phyloP scores from a whole-genome alignment of 2,113 vertebrate genomes.

The Anhinga rufa region DNA sequence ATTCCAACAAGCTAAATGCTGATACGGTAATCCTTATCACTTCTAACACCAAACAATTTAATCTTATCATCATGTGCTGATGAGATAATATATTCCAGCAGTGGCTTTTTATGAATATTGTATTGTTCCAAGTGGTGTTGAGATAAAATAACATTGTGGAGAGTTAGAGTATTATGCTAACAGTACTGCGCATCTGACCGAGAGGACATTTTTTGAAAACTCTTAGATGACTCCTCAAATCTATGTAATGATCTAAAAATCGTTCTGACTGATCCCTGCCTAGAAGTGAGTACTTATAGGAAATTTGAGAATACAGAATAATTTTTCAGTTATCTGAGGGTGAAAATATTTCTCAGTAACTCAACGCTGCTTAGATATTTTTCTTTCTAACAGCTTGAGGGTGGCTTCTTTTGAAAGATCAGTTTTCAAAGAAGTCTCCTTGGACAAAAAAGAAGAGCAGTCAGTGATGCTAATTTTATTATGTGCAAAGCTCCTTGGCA shows the following conservation, averaged over 20 bases:
- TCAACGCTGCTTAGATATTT: not conserved
- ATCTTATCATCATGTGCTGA: constrained; percentile 4
- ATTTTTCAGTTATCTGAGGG: not conserved
- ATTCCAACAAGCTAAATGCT: not conserved
- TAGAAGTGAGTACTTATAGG: not conserved
- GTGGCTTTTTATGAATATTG: not conserved
- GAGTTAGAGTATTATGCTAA: not conserved
- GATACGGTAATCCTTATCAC: constrained; percentile 17
- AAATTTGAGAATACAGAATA: not conserved
- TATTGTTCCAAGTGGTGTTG: not conserved
- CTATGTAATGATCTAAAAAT: not conserved
- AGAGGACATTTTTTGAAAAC: not conserved
- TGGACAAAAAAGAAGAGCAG: not conserved
- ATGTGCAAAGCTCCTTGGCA: not conserved
- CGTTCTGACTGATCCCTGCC: not conserved
- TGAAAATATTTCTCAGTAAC: not conserved
- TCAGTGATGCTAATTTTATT: not conserved
- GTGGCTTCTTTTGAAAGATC: not conserved
- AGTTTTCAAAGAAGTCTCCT: not conserved
- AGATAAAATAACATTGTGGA: not conserved
- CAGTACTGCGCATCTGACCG: not conserved
- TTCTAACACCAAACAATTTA: constrained; percentile 3
- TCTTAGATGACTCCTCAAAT: not conserved
- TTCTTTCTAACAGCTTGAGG: not conserved
- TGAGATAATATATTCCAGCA: constrained; percentile 41